These are phyloP conservation scores for Lordiphosa andalusiaca DNA, from an alignment of 2,888 invertebrate genomes.

Conservation along the genomic window DNA sequence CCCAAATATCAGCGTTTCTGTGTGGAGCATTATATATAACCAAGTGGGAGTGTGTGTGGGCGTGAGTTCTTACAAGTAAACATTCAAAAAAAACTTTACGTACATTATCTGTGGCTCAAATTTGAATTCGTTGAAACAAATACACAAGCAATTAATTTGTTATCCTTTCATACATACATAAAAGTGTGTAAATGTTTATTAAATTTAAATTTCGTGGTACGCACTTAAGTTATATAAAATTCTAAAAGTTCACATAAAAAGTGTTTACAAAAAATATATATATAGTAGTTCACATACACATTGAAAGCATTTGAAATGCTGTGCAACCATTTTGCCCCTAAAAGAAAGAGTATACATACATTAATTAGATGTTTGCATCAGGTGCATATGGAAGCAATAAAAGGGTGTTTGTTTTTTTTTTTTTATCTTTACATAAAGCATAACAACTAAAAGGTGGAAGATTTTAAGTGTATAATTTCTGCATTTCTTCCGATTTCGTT, in stretches of 20 bases:
- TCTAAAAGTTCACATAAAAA: slow-evolving; percentile 58
- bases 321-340: slow-evolving; percentile 55
- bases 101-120: slow-evolving; percentile 49
- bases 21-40: slow-evolving; percentile 4
- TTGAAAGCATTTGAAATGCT: slow-evolving; percentile 66
- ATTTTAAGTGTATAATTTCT: slow-evolving; percentile 21
- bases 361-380: slow-evolving; percentile 44
- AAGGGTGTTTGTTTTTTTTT: slow-evolving; percentile 13
- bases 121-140: slow-evolving; percentile 29
- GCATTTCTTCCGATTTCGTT: slow-evolving; percentile 15
- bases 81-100: slow-evolving; percentile 44
- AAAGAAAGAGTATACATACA: slow-evolving; percentile 42
- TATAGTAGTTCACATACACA: slow-evolving; percentile 27
- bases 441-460: slow-evolving; percentile 51
- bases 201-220: slow-evolving; percentile 19
- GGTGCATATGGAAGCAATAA: slow-evolving; percentile 63
- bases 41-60: slow-evolving; percentile 35
- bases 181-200: slow-evolving; percentile 17
- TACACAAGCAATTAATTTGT: slow-evolving; percentile 6
- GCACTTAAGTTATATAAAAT: slow-evolving; percentile 54
- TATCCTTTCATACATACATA: slow-evolving; percentile 1
- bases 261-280: slow-evolving; percentile 44
- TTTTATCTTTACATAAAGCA: slow-evolving; percentile 60
- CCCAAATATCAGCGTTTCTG: slow-evolving; percentile 36
- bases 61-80: slow-evolving; percentile 47